Conservation (phyloP, 2,113 vertebrate genomes). For the Ibidorhyncha struthersii region DNA sequence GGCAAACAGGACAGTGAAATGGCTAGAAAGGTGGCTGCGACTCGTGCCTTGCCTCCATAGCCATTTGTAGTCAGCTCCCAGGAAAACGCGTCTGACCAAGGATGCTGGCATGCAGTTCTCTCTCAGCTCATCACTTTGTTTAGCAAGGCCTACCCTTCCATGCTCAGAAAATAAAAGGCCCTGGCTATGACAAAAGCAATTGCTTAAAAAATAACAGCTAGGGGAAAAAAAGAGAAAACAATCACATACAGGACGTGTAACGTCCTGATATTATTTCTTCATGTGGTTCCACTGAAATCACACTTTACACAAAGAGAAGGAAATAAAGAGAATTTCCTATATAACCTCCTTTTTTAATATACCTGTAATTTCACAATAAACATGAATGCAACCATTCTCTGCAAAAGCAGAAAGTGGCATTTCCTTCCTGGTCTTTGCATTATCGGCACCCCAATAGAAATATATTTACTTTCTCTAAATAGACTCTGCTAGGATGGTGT, state of each 20-base stretch:
- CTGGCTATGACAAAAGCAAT: not conserved
- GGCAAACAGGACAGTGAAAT: not conserved
- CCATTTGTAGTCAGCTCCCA: not conserved
- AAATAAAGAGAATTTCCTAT: not conserved
- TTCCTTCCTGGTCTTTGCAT: not conserved
- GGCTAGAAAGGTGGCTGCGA: not conserved
- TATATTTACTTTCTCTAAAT: conserved; percentile 33
- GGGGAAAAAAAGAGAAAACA: not conserved
- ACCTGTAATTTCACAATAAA: not conserved
- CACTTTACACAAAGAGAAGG: not conserved
- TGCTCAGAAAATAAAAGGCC: not conserved
- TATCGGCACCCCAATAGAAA: not conserved
- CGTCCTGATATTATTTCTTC: not conserved
- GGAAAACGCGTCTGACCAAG: not conserved
- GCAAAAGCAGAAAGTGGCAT: not conserved
- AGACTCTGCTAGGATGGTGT: conserved; percentile 33
- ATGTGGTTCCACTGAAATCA: not conserved
- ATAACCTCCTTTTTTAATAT: not conserved
- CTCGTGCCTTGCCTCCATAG: not conserved
- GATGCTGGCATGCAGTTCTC: not conserved
- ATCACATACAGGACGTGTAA: not conserved
- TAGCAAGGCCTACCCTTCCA: not conserved
- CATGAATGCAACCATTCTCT: not conserved
- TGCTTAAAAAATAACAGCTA: not conserved
- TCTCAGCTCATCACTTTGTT: not conserved